These are phyloP conservation scores for Heliconius melpomene DNA, from an alignment of 1,140 invertebrate species.

Conservation along the genomic window DNA sequence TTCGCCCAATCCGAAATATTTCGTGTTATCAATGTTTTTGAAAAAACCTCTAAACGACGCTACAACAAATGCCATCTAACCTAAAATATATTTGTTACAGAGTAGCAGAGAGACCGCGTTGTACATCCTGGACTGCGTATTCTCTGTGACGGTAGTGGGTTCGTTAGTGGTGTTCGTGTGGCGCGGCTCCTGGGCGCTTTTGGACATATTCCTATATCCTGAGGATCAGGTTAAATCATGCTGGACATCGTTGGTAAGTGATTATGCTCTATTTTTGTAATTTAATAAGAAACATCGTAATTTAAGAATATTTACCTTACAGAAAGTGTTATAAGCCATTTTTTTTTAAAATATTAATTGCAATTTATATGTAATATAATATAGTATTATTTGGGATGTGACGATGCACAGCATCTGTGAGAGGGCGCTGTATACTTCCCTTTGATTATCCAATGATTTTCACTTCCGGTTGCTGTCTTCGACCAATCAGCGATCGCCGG, in stretches of 20 bases:
- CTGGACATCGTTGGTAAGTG: slow-evolving; percentile 89
- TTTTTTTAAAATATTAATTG: no score
- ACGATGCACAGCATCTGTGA: no score
- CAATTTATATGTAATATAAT: no score
- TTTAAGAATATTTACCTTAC: no score
- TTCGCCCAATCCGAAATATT: background rate
- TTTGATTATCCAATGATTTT: no score
- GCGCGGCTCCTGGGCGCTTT: slow-evolving; percentile 90
- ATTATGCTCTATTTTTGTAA: background rate
- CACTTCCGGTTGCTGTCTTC: no score
- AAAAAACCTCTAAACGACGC: background rate
- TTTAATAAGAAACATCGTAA: no score
- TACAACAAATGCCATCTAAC: background rate
- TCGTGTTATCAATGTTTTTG: background rate
- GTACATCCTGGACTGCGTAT: slow-evolving; percentile 91
- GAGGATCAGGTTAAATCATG: slow-evolving; percentile 81
- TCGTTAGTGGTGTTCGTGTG: slow-evolving; percentile 93
- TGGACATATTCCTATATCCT: slow-evolving; percentile 90
- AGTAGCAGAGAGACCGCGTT: slow-evolving; percentile 86
- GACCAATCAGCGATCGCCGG: no score
- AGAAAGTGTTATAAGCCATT: no score
- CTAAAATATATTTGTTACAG: slow-evolving; percentile 75
- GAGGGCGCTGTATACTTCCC: no score
- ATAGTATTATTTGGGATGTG: no score
- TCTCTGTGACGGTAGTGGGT: slow-evolving; percentile 91